Evolutionary conservation across 2,113 vertebrate genomes (phyloP).

Genomic region (Holacanthus passer): DNA sequence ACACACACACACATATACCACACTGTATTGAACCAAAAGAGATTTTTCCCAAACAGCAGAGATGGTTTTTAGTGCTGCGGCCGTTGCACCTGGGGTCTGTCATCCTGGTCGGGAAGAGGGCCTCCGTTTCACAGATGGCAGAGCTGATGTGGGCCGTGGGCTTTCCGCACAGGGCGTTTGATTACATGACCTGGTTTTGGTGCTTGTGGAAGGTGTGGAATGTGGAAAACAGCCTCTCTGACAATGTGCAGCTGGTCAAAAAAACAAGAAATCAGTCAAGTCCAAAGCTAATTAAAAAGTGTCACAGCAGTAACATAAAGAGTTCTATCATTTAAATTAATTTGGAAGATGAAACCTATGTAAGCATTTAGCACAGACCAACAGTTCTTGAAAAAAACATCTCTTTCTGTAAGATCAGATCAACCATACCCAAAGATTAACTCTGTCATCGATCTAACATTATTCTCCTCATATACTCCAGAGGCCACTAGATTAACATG

Average conservation of each 20-base stretch:
- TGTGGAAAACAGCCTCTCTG: slow-evolving; percentile 53
- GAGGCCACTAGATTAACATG: slow-evolving; percentile 42
- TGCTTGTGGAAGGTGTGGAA: slow-evolving; percentile 56
- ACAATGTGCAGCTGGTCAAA: slow-evolving; percentile 30
- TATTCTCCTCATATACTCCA: slow-evolving; percentile 19
- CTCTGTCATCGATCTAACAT: slow-evolving; percentile 4
- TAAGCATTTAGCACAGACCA: neutral
- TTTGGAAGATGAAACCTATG: neutral
- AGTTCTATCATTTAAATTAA: neutral
- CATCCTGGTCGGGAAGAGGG: slow-evolving; percentile 38
- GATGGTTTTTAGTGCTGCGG: slow-evolving; percentile 55
- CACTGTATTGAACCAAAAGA: slow-evolving; percentile 37
- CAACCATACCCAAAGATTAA: slow-evolving; percentile 24
- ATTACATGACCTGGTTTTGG: slow-evolving; percentile 70
- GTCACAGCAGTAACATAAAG: neutral
- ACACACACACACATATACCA: slow-evolving; percentile 3
- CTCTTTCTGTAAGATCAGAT: neutral
- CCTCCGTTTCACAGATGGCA: slow-evolving; percentile 72
- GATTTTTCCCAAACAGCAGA: slow-evolving; percentile 39
- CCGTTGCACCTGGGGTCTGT: slow-evolving; percentile 62
- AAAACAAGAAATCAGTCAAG: slow-evolving; percentile 4
- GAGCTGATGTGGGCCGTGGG: slow-evolving; percentile 50
- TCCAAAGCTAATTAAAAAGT: slow-evolving; percentile 16
- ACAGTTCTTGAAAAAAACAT: neutral
- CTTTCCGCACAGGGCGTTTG: slow-evolving; percentile 46